phyloP scores from a whole-genome alignment of 1,140 invertebrate genomes.

The Agraylea sexmaculata region DNA sequence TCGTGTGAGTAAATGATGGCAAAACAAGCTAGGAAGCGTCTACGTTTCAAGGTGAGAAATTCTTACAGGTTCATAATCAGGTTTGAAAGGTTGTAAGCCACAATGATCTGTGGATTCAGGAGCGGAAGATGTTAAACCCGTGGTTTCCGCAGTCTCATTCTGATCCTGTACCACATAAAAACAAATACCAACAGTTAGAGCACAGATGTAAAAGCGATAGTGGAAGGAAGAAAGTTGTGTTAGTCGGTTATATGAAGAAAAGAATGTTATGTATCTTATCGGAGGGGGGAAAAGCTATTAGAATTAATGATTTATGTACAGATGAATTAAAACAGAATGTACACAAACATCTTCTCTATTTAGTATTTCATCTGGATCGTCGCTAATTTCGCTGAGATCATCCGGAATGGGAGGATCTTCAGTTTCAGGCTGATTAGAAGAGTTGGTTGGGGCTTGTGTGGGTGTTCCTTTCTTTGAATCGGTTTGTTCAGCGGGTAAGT shows the following conservation, averaged over 20 bases:
- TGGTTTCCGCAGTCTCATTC: no score
- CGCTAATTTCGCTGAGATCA: conserved; percentile 75
- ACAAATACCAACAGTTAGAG: no score
- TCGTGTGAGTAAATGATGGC: background rate
- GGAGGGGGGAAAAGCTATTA: conserved; percentile 7
- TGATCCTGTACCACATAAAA: no score
- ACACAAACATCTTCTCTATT: conserved; percentile 58
- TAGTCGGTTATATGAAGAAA: no score
- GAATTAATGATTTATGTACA: conserved; percentile 13
- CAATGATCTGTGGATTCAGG: conserved; percentile 13
- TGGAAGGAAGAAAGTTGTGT: no score
- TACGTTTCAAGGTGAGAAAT: background rate
- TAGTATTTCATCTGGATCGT: conserved; percentile 75
- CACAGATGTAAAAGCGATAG: no score
- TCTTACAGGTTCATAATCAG: conserved; percentile 22
- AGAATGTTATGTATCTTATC: no score
- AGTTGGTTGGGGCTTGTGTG: conserved; percentile 26
- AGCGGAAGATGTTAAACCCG: no score
- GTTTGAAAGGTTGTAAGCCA: conserved; percentile 19
- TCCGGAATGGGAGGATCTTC: conserved; percentile 49
- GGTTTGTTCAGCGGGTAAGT: conserved; percentile 12
- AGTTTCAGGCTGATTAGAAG: conserved; percentile 33
- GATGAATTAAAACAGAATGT: no score
- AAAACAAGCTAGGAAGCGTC: background rate
- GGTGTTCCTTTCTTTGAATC: conserved; percentile 20